Conservation (phyloP, 2,113 vertebrate species). For the Xenopus borealis region DNA sequence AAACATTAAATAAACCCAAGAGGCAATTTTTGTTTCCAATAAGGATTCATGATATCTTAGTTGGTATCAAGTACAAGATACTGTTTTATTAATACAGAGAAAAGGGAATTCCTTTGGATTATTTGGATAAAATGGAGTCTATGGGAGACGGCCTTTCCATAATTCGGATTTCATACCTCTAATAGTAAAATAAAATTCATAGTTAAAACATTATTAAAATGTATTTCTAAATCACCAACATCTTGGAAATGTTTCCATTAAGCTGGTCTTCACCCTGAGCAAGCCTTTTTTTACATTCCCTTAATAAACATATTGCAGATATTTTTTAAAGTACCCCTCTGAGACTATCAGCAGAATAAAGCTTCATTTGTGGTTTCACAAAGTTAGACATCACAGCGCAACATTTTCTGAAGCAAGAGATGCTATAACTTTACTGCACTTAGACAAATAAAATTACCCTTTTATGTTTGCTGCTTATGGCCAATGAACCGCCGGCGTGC, state of each 20-base stretch:
- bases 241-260: not conserved
- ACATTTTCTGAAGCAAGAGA: constrained; percentile 3
- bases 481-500: constrained; percentile 11
- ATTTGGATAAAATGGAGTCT: too few relatives aligned
- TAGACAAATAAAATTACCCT: constrained; percentile 15
- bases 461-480: constrained; percentile 11
- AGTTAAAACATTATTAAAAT: too few relatives aligned
- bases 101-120: too few relatives aligned
- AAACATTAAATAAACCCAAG: too few relatives aligned
- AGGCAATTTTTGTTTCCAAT: too few relatives aligned
- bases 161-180: too few relatives aligned
- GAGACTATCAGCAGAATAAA: not conserved
- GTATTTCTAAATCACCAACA: too few relatives aligned
- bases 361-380: not conserved
- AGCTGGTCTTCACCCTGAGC: not conserved
- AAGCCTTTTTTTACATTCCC: not conserved
- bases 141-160: too few relatives aligned
- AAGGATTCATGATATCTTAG: too few relatives aligned
- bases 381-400: not conserved
- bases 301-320: not conserved
- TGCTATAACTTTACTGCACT: constrained; percentile 12
- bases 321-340: not conserved
- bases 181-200: too few relatives aligned
- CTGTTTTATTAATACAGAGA: too few relatives aligned
- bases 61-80: too few relatives aligned